Base-by-base conservation (phyloP, 1,140 invertebrate species). In the Neocloeon triangulifer region DNA sequence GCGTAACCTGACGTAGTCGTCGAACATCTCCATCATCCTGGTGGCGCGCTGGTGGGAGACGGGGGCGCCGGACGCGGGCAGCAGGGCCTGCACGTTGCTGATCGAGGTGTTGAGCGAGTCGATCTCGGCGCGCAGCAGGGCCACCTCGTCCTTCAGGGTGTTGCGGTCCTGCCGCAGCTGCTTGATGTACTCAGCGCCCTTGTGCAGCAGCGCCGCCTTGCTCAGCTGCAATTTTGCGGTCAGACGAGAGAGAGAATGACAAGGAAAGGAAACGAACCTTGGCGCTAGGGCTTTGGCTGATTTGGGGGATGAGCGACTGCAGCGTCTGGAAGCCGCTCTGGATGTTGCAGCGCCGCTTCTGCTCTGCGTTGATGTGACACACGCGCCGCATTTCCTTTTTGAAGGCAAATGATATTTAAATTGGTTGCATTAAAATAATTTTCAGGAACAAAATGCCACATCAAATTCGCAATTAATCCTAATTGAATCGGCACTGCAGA, bases 251-350 rank as follows among this genome's bases (percentile, higher is more conserved):
- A 23, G 21, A 25, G 6, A 25, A 6, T 25, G 6, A 25, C n/a
- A 14, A 25, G 6, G 19, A 31, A 19, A n/a, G n/a, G 9, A 19
- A 14, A 40, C 53, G 59, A 50, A 82, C 74, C 62, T 95, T 95
- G 1, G 78, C 68, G 49, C 77, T 85, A 4, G 85, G 78, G 57
- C 85, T 92, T 43, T 81, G 72, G 53, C 70, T 79, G 9, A 95
- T 62, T 38, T 82, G 76, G 12, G 91, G 91, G 47, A 96, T 86
- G n/a, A 97, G 61, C 35, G 72, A 73, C 51, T 92, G 81, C 33
- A 97, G 60, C 49, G 76, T 77, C 52, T 97, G 89, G 55, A 96
- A 96, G 16, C 91, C 89, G 57, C 81, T 89, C 61, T 96, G 96
- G 40, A 96, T 94, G 49, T 94, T 95, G 49, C 84, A 91, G 22